A percentile compares a stretch with the other conserved stretches of the same genome.
phyloP scores from a whole-genome alignment of 2,113 vertebrate genomes.

The Rhagologus leucostigma region DNA sequence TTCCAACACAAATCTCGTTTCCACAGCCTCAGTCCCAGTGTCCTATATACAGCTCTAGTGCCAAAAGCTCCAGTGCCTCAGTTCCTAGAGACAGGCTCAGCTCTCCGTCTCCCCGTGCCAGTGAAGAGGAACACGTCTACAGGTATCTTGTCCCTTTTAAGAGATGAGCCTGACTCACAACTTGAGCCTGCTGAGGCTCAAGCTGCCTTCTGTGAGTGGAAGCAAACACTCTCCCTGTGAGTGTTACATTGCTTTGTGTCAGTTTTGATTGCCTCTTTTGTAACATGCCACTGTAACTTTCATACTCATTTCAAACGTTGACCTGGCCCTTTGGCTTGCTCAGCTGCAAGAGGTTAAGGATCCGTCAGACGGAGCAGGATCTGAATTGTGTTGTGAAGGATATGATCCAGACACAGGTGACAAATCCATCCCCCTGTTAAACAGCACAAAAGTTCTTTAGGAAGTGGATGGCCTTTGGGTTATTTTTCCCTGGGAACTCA shows the following conservation, averaged over 20 bases:
- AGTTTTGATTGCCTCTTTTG: background rate
- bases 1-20: conserved; percentile 4
- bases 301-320: background rate
- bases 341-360: background rate
- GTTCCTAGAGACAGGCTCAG: conserved; percentile 78
- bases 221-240: background rate
- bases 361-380: background rate
- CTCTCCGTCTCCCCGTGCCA: conserved; percentile 72
- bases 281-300: background rate
- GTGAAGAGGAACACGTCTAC: conserved; percentile 97
- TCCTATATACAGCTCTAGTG: conserved; percentile 69
- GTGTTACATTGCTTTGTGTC: background rate
- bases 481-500: background rate
- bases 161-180: background rate
- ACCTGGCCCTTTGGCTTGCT: background rate
- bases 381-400: background rate
- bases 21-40: conserved; percentile 70
- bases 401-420: background rate
- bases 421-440: background rate
- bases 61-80: conserved; percentile 75
- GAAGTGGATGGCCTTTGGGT: background rate
- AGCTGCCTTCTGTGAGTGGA: background rate
- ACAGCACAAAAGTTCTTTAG: background rate
- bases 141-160: conserved; percentile 73
- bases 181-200: background rate